phyloP scores from a whole-genome alignment of 53 echinoderm and acorn worm species.

The Holothuria leucospilota region DNA sequence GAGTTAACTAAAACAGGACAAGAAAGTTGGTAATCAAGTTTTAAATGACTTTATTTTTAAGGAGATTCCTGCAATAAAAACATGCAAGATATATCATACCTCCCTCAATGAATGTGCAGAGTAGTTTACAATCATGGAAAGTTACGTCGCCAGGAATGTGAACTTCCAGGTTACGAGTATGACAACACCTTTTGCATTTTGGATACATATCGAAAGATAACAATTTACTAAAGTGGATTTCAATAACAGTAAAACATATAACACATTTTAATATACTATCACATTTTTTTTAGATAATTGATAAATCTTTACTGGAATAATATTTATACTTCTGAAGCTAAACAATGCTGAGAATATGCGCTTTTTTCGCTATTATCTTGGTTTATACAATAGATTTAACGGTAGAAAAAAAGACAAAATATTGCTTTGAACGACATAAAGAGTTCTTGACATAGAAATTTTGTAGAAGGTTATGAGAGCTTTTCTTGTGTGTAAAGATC shows the following conservation, averaged over 20 bases:
- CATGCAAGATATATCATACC: constrained; percentile 20
- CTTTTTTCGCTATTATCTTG: background rate
- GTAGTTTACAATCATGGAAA: too few relatives aligned
- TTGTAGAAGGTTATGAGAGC: too few relatives aligned
- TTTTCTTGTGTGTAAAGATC: too few relatives aligned
- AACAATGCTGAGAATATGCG: background rate
- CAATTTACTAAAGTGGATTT: constrained; percentile 43
- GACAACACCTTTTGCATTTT: constrained; percentile 9
- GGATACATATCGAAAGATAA: constrained; percentile 31
- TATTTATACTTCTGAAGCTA: background rate
- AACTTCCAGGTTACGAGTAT: background rate
- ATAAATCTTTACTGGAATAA: too few relatives aligned
- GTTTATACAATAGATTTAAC: constrained; percentile 6
- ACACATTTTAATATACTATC: background rate
- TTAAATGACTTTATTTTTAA: constrained; percentile 13
- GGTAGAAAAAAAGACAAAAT: constrained; percentile 28
- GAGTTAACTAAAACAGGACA: too few relatives aligned
- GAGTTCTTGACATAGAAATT: background rate
- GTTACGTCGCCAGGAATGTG: background rate
- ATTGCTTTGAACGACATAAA: constrained; percentile 28
- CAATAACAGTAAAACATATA: constrained; percentile 30
- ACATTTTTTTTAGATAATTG: too few relatives aligned
- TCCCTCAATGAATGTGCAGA: too few relatives aligned
- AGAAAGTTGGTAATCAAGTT: too few relatives aligned
- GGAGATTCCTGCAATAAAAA: constrained; percentile 25